A percentile compares a stretch with the other conserved stretches of the same genome.
phyloP scores from a whole-genome alignment of 2,113 vertebrate species.

The Euleptes europaea region DNA sequence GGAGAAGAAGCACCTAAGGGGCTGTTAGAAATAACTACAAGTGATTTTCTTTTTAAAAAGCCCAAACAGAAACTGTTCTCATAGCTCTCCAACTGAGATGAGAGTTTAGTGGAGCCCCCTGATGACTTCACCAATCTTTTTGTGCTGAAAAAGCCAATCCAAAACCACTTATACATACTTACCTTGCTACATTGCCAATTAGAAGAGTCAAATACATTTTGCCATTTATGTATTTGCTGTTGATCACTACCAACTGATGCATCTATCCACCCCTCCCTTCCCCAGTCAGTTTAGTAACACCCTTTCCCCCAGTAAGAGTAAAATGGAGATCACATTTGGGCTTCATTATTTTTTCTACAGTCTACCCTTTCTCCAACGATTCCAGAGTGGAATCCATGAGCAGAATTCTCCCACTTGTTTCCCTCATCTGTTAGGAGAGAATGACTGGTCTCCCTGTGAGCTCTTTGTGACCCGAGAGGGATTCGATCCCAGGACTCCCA shows the following conservation, averaged over 20 bases:
- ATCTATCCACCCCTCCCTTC: neutral
- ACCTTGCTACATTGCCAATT: neutral
- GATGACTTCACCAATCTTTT: neutral
- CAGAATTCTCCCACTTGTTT: too few species aligned
- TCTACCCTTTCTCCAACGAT: too few species aligned
- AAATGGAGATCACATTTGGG: neutral
- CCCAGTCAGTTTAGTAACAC: neutral
- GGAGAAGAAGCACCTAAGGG: neutral
- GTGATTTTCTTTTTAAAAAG: neutral
- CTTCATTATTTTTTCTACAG: neutral
- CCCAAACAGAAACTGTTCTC: neutral
- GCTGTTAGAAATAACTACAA: neutral
- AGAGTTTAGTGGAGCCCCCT: neutral
- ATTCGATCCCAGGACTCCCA: too few species aligned
- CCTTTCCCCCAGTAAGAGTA: neutral
- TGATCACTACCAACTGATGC: neutral
- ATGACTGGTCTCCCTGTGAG: too few species aligned
- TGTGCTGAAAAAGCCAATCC: constrained; percentile 12
- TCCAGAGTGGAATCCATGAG: too few species aligned
- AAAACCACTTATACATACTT: neutral
- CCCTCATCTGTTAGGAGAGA: too few species aligned
- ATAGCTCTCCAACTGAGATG: constrained; percentile 8
- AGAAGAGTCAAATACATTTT: neutral
- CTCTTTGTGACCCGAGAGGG: too few species aligned
- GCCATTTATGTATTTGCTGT: neutral